Conservation (phyloP, 2,888 invertebrate species). For the Pollenia angustigena region DNA sequence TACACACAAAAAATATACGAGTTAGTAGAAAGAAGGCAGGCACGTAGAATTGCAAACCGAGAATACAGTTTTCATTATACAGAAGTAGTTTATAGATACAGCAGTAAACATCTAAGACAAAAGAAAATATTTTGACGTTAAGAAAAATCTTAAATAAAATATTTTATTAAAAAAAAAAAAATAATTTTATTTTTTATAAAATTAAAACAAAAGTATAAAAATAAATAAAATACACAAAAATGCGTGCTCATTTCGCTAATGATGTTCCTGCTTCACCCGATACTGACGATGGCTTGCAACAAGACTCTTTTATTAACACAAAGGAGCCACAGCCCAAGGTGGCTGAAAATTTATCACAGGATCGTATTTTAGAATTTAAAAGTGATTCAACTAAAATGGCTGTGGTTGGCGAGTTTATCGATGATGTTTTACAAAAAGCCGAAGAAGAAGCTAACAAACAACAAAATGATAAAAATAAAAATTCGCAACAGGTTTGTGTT, state of each 20-base stretch:
- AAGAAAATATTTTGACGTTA: slow-evolving; percentile 14
- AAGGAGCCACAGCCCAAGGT: slow-evolving; percentile 56
- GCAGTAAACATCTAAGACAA: slow-evolving; percentile 53
- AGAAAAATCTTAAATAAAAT: background rate
- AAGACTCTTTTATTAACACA: slow-evolving; percentile 23
- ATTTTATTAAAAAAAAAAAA: slow-evolving; percentile 29
- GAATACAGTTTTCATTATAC: slow-evolving; percentile 57
- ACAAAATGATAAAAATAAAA: slow-evolving; percentile 82
- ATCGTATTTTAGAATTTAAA: slow-evolving; percentile 86
- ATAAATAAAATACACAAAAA: slow-evolving; percentile 70
- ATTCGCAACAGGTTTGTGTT: slow-evolving; percentile 85
- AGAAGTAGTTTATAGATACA: slow-evolving; percentile 73
- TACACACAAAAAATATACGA: slow-evolving; percentile 34
- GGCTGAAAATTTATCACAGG: slow-evolving; percentile 69
- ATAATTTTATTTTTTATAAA: slow-evolving; percentile 14
- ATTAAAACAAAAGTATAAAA: slow-evolving; percentile 41
- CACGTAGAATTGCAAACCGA: slow-evolving; percentile 20
- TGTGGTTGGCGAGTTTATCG: slow-evolving; percentile 86
- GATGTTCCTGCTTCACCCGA: slow-evolving; percentile 71
- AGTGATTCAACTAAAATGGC: slow-evolving; percentile 87
- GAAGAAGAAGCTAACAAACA: slow-evolving; percentile 86
- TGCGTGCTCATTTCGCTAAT: slow-evolving; percentile 82
- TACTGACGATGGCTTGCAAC: slow-evolving; percentile 47
- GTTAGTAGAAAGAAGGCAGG: slow-evolving; percentile 6
- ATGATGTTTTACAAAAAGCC: slow-evolving; percentile 87